Evolutionary conservation across 2,888 invertebrate genomes (phyloP), one percentile per base, ranked within the genome.

Genomic region (Selenia dentaria): DNA sequence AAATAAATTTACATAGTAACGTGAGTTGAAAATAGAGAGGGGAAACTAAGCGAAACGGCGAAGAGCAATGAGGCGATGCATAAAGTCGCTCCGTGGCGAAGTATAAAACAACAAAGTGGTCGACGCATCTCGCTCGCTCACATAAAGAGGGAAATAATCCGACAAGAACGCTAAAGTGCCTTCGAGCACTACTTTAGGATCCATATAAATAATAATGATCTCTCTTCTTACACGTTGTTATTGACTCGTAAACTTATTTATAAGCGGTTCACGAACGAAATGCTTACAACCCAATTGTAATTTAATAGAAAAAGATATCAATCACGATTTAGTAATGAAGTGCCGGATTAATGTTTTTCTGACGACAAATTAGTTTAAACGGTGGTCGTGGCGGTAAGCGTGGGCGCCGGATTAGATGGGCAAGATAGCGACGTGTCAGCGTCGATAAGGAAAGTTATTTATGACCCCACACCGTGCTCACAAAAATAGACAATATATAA

Each of bases 61-160:
- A 79, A 80, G 82, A 83, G 88, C 85, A 87, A 88, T 87, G 88
- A 85, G 83, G 80, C 88, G 83, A 77, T 79, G 83, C 84, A 83
- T 81, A 84, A 84, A 85, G 85, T 82, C 79, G 79, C 83, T 80
- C 55, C 76, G 80, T 81, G 84, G 82, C 85, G 71, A 76, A 82
- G 81, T 84, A 88, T 88, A 89, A 87, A 89, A 89, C 88, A 88
- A 90, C 89, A 87, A 87, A 89, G 87, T 85, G 85, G 83, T 83
- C 77, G 83, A 80, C 80, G 82, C 83, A 86, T 83, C 78, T 73
- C 76, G 74, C 78, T 79, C 75, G 74, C 70, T 71, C 70, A 71
- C 76, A 77, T 81, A 78, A 83, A 84, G 76, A 74, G 79, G 80
- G 77, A 76, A 80, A 84, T 87, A 84, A 84, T 86, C 78, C 74